These are phyloP conservation scores for Diorhabda elongata DNA, from an alignment of 1,140 invertebrate species.

Conservation along the genomic window DNA sequence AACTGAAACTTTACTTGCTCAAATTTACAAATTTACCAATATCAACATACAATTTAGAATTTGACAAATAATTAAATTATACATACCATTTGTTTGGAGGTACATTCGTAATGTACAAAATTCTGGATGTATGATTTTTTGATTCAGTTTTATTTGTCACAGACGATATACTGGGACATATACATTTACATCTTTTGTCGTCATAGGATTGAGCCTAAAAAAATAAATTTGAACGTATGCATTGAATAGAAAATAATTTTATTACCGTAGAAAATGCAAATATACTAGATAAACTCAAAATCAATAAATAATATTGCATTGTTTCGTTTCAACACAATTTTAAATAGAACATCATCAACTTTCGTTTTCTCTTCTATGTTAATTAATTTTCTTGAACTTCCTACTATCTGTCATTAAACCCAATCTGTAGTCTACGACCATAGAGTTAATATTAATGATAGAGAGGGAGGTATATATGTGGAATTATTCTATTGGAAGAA, in stretches of 20 bases:
- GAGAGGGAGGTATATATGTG: too few species aligned
- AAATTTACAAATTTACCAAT: too few species aligned
- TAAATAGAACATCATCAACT: too few species aligned
- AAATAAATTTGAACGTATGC: conserved; percentile 15
- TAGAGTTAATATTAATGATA: too few species aligned
- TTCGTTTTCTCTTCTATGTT: too few species aligned
- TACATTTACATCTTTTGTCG: conserved; percentile 84
- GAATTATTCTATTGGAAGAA: too few species aligned
- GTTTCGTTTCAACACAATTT: neutral
- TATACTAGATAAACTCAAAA: neutral
- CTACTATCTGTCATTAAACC: too few species aligned
- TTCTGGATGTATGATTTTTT: conserved; percentile 53
- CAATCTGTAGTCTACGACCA: too few species aligned
- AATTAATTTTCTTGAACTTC: too few species aligned
- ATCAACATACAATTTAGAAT: too few species aligned
- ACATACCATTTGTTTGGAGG: conserved; percentile 72
- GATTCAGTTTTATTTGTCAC: conserved; percentile 69
- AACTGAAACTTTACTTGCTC: too few species aligned
- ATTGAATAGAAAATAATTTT: neutral
- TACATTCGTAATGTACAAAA: conserved; percentile 74
- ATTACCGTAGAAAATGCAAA: neutral
- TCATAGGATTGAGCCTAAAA: conserved; percentile 71
- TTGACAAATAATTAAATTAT: neutral
- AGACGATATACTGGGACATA: conserved; percentile 73
- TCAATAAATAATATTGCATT: neutral